Base-by-base conservation (phyloP, 2,113 vertebrate species). In the Sturnira hondurensis region DNA sequence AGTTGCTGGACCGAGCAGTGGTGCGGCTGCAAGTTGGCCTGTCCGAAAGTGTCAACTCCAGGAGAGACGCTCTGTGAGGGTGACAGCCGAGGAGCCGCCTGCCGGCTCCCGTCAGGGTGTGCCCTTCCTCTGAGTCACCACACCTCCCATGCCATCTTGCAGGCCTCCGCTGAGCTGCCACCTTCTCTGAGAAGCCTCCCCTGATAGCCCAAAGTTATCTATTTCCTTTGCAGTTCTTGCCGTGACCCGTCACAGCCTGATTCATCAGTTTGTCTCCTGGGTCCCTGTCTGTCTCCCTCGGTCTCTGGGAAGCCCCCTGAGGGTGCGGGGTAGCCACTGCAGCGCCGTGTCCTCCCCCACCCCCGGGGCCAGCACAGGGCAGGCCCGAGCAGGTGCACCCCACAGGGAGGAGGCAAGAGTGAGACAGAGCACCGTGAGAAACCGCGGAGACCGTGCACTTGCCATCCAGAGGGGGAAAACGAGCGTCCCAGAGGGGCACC, bases 1-100 rank as follows among this genome's bases (percentile, higher is more conserved):
- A 14, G 33, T 61, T 14, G 77, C 52, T 41, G 9, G 68, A 7
- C 52, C 7, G 15, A 50, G 56, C 12, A 41, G 52, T 19, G 38
- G 14, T 54, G 45, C 43, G 68, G 50, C 82, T 36, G 0, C 2
- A 65, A 80, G 89, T 54, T 82, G 54, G 38, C 91, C 93, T 93
- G 96, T 96, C 97, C 73, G 90, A 61, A 17, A 17, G 2, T 11
- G 54, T 97, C 82, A 91, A 63, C 36, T 78, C 83, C 16, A 58
- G 58, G 16, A 54, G 22, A 56, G 84, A 73, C 0, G 10, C 36
- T 85, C 58, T 0, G 4, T 24, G 41, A 20, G 22, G 45, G 9
- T 19, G 73, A 93, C 92, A 92, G 85, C 71, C 6, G 19, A 76
- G 82, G 70, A 15, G 36, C 12, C 58, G 52, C 54, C 58, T 82